Percentiles rank a stretch among this genome's conserved stretches.
Conservation (phyloP, 1,140 invertebrate genomes). For the Drosophila asahinai region DNA sequence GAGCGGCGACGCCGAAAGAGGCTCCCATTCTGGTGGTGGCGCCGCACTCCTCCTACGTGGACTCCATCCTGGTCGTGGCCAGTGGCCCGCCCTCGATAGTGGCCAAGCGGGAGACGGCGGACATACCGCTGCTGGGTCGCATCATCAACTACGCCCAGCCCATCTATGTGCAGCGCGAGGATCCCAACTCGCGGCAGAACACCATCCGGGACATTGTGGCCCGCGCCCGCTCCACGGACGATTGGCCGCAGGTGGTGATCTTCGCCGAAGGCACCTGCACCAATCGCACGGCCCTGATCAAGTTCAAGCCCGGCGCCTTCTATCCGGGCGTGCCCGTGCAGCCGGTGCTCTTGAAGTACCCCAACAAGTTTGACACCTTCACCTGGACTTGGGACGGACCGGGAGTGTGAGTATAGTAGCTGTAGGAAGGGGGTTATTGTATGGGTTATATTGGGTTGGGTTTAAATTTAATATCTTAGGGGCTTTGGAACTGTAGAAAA, state of each 20-base stretch:
- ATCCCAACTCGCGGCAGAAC: slow-evolving; percentile 95
- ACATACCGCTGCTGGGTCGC: slow-evolving; percentile 95
- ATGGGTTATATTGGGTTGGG: neutral
- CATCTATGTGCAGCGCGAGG: slow-evolving; percentile 96
- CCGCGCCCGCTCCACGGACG: slow-evolving; percentile 92
- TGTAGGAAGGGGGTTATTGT: neutral
- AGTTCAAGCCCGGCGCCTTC: slow-evolving; percentile 97
- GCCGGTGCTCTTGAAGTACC: slow-evolving; percentile 96
- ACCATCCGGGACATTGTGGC: slow-evolving; percentile 96
- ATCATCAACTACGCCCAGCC: slow-evolving; percentile 97
- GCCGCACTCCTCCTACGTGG: slow-evolving; percentile 96
- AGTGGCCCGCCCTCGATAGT: slow-evolving; percentile 94
- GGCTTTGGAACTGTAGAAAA: neutral
- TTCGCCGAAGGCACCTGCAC: slow-evolving; percentile 98
- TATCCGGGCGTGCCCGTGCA: slow-evolving; percentile 97
- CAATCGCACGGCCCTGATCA: slow-evolving; percentile 96
- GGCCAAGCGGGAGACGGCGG: slow-evolving; percentile 92
- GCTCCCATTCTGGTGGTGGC: slow-evolving; percentile 95
- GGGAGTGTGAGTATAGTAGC: slow-evolving; percentile 92
- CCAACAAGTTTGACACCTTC: slow-evolving; percentile 95
- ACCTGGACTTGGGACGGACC: slow-evolving; percentile 99
- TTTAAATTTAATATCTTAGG: no score
- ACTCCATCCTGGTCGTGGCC: slow-evolving; percentile 92
- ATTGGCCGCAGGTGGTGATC: slow-evolving; percentile 98
- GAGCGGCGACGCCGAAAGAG: slow-evolving; percentile 88